Conservation (phyloP, 2,888 invertebrate genomes). For the Tetropium fuscum region DNA sequence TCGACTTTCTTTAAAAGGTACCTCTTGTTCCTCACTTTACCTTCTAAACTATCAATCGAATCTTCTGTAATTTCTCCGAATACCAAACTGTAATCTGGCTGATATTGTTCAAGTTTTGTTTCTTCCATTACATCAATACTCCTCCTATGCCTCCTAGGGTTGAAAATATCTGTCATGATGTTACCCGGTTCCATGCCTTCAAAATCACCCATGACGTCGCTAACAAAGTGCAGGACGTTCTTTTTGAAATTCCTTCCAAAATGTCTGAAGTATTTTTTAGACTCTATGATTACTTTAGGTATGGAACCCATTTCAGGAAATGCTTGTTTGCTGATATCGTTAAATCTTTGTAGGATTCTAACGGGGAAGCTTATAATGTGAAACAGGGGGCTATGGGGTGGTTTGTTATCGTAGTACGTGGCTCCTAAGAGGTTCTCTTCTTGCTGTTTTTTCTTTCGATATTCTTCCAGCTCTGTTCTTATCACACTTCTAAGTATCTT, state of each 20-base stretch:
- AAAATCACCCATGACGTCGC: slow-evolving; percentile 57
- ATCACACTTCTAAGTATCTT: slow-evolving; percentile 38
- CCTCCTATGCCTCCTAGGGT: slow-evolving; percentile 40
- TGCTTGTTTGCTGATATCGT: slow-evolving; percentile 52
- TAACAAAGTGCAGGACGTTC: slow-evolving; percentile 55
- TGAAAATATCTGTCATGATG: slow-evolving; percentile 26
- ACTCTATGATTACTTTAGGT: slow-evolving; percentile 55
- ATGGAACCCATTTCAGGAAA: slow-evolving; percentile 56
- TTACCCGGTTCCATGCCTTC: slow-evolving; percentile 38
- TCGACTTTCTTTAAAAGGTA: slow-evolving; percentile 58
- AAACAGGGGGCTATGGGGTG: slow-evolving; percentile 56
- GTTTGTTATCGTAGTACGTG: slow-evolving; percentile 18
- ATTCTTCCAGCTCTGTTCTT: slow-evolving; percentile 42
- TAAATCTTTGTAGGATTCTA: slow-evolving; percentile 54
- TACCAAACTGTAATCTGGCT: slow-evolving; percentile 41
- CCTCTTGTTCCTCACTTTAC: slow-evolving; percentile 49
- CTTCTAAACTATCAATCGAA: slow-evolving; percentile 29
- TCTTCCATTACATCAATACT: slow-evolving; percentile 6
- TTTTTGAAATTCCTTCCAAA: slow-evolving; percentile 58
- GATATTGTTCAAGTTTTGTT: slow-evolving; percentile 24
- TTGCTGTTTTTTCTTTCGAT: slow-evolving; percentile 34
- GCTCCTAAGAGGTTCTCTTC: slow-evolving; percentile 1
- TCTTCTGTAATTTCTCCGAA: slow-evolving; percentile 23
- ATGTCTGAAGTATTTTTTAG: slow-evolving; percentile 56
- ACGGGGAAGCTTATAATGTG: slow-evolving; percentile 58